Base-by-base conservation (phyloP, 2,113 vertebrate genomes). In the human (Homo sapiens) region DNA sequence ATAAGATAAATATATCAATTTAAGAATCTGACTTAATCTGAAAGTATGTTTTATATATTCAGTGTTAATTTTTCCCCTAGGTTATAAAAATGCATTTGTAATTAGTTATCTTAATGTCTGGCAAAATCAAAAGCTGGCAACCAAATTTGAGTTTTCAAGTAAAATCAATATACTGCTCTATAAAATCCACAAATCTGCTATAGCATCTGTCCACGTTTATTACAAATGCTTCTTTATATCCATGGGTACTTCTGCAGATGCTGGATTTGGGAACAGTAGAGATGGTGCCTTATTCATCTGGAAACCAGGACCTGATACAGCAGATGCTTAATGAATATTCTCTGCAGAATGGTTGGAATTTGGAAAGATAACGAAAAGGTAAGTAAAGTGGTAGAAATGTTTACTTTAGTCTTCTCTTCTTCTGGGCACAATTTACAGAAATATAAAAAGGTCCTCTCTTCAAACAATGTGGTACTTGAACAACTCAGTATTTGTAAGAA, bases 331-430 rank as follows among this genome's bases (percentile, higher is more conserved):
- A 48, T 35, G 48, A 81, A 9, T 79, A 59, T 64, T 96, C n/a
- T 97, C 52, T 27, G 0, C 20, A 64, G 35, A 57, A 64, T 48
- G 17, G 8, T 4, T 92, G 83, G 78, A 95, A 59, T 93, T 25
- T 50, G 55, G 68, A 68, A 91, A 76, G 81, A 17, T 12, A 78
- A 97, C 48, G 95, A 25, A 87, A 94, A 83, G 13, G 0, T 50
- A 96, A 93, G 32, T 0, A 20, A 22, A 45, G 6, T 12, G 20
- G 9, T 4, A 0, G 4, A 52, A 90, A 81, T 35, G 25, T 76
- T 79, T 9, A 20, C 96, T 93, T 98, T 66, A 82, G 93, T 97
- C 10, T 92, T 82, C n/a, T 57, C 22, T 72, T 87, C 52, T 83
- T 90, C 16, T 52, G 1, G 1, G 3, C 5, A 73, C 32, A 81